Conservation (phyloP, 2,113 vertebrate genomes). For the Ictidomys tridecemlineatus region DNA sequence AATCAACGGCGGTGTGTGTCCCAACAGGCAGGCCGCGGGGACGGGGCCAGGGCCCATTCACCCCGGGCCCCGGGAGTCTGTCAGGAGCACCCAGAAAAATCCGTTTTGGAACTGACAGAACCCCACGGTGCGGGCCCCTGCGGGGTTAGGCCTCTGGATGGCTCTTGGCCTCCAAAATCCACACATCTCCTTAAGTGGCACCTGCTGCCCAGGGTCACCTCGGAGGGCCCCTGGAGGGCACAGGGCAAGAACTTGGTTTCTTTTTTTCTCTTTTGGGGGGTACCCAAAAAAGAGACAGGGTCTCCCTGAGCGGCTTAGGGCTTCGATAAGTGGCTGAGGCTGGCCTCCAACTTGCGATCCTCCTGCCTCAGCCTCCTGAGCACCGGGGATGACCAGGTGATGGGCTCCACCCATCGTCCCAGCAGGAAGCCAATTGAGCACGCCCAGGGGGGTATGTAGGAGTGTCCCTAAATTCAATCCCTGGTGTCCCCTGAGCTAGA, state of each 20-base stretch:
- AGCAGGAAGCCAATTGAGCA: too few relatives aligned
- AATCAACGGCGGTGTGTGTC: conserved; percentile 78
- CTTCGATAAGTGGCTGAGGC: background rate
- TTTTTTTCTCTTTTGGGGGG: too few relatives aligned
- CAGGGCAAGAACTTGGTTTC: background rate
- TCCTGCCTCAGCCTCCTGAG: background rate
- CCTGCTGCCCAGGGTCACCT: background rate
- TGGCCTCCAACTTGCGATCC: background rate
- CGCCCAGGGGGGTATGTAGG: too few relatives aligned
- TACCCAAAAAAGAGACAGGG: too few relatives aligned
- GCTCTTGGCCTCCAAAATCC: background rate
- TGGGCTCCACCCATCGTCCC: too few relatives aligned
- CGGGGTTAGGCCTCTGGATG: background rate
- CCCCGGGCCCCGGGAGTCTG: conserved; percentile 41
- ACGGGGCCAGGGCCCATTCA: conserved; percentile 23
- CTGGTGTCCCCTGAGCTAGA: background rate
- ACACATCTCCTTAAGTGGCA: background rate
- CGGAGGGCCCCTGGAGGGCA: fast-evolving
- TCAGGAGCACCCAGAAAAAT: conserved; percentile 68
- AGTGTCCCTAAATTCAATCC: too few relatives aligned
- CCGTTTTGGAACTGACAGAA: conserved; percentile 63
- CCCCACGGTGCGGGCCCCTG: background rate
- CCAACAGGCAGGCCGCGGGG: conserved; percentile 58
- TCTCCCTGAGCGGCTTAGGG: background rate
- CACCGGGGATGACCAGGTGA: background rate